These are phyloP conservation scores for Eupithecia abbreviata DNA, from an alignment of 2,888 invertebrate species.

Conservation along the genomic window DNA sequence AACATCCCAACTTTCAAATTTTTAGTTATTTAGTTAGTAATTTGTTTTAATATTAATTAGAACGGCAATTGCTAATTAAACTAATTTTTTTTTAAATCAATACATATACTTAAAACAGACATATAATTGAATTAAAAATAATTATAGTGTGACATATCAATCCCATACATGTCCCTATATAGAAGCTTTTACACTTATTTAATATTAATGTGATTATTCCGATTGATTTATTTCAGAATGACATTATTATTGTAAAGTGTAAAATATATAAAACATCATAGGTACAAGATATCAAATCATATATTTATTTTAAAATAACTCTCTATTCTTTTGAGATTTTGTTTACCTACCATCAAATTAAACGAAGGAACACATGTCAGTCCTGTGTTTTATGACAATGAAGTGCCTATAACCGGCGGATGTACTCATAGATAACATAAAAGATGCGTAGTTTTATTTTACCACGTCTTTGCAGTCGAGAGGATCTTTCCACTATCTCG, in stretches of 20 bases:
- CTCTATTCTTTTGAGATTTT: neutral
- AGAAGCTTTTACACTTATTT: no score
- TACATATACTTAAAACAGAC: no score
- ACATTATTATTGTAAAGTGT: neutral
- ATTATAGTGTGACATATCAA: no score
- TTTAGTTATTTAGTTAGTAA: no score
- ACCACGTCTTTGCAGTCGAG: slow-evolving; percentile 72
- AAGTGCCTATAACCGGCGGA: slow-evolving; percentile 44
- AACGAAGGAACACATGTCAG: slow-evolving; percentile 13
- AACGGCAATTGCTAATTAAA: no score
- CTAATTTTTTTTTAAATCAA: no score
- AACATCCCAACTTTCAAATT: no score
- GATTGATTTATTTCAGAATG: no score
- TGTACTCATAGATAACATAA: slow-evolving; percentile 56
- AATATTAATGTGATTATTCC: no score
- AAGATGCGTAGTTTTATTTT: slow-evolving; percentile 72
- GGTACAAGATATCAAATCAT: neutral
- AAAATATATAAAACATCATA: neutral
- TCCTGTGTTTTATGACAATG: slow-evolving; percentile 1
- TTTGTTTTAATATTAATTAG: no score
- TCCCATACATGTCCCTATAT: no score
- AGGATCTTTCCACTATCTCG: slow-evolving; percentile 76
- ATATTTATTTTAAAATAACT: neutral
- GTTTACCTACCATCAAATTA: neutral
- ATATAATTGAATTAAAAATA: no score